Base-by-base conservation (phyloP, 1,140 invertebrate genomes). In the Battus philenor region DNA sequence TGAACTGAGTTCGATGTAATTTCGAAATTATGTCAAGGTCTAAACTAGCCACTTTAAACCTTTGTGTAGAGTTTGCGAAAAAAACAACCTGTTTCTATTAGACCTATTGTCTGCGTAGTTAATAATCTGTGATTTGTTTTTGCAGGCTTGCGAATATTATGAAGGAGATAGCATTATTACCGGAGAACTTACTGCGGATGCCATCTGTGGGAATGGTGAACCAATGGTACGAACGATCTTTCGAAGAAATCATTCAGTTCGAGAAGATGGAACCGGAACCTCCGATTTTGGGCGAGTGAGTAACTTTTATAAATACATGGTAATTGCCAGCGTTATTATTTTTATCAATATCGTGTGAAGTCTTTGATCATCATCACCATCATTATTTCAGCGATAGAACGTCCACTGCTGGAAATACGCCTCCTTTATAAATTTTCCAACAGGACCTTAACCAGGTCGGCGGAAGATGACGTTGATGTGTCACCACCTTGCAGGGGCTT, bases 151-250 rank as follows among this genome's bases (percentile, higher is more conserved):
- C 97, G 4, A 98, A 99, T 75, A 99, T 99, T 54, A 99, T 99
- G 96, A 97, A 98, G 80, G 97, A 99, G 86, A 97, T 99, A 64
- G 94, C 96, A 30, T 80, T 98, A 15, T 84, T 99, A 8, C 98
- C 98, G 0, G 94, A 96, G 41, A 94, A 94, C 67, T 87, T 99
- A 4, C 86, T 97, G 1, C 87, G 90, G 45, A 97, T 96, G 91
- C 95, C 95, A 0, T 97, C 96, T 0, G 95, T 98, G 2, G 89
- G 90, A 8, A 88, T 95, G 34, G 95, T 98, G 12, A 94, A 94
- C 77, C 91, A 93, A 72, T 96, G 96, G 91, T 99, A 99, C 78
- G 91, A 93, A 54, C 90, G 91, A 43, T 98, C 96, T 57, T 98
- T 99, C 80, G 90, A 93, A 57, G 97, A 98, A 84, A 95, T 98